These are phyloP conservation scores for Bergia sp. DNA, from an alignment of 92 coral and sea anemone genomes.

Conservation along the genomic window DNA sequence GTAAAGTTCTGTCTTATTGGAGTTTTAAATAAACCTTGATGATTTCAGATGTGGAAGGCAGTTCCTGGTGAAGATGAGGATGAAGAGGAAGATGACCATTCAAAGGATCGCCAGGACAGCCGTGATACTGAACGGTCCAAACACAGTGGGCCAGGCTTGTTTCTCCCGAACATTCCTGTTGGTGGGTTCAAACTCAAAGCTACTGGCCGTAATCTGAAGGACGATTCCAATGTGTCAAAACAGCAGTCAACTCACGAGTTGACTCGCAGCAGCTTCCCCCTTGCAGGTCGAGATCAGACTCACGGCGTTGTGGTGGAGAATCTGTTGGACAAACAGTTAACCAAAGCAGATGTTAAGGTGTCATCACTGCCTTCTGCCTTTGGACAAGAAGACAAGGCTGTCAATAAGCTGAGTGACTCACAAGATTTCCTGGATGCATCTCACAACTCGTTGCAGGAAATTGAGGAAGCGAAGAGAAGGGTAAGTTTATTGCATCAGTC, in stretches of 20 bases:
- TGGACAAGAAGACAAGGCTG: conserved; percentile 66
- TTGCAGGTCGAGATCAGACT: conserved; percentile 74
- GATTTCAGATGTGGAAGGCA: conserved; percentile 45
- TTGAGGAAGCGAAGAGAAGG: conserved; percentile 87
- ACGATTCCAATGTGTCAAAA: conserved; percentile 45
- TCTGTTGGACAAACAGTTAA: conserved; percentile 79
- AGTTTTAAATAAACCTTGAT: neutral
- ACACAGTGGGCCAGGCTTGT: conserved; percentile 68
- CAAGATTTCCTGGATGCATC: conserved; percentile 71
- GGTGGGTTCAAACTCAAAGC: conserved; percentile 86
- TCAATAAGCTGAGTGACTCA: conserved; percentile 40
- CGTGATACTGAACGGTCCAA: conserved; percentile 44
- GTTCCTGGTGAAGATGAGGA: conserved; percentile 43
- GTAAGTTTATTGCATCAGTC: conserved; percentile 35
- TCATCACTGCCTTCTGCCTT: conserved; percentile 80
- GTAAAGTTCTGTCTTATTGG: too few species aligned
- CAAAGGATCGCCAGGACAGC: conserved; percentile 18
- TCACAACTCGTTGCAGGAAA: conserved; percentile 81
- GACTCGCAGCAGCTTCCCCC: conserved; percentile 80
- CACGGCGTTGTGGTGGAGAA: conserved; percentile 83
- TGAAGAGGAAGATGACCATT: conserved; percentile 52
- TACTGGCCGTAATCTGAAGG: conserved; percentile 77
- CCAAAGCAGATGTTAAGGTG: conserved; percentile 72
- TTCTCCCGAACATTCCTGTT: conserved; percentile 75
- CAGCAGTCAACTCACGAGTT: conserved; percentile 52